Conservation (phyloP, 2,113 vertebrate species). For the Bubo bubo region DNA sequence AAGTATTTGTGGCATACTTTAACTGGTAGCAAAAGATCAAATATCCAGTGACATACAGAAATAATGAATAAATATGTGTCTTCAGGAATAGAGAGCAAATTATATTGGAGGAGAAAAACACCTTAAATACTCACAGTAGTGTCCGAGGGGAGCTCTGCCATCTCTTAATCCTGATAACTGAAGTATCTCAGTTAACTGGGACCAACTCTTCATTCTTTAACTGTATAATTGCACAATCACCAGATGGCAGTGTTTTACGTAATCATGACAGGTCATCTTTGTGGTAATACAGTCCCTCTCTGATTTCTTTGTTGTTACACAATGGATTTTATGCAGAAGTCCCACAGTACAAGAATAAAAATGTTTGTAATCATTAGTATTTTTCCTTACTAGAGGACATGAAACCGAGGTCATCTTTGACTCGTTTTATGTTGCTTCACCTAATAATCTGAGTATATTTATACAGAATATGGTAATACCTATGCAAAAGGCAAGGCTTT, state of each 20-base stretch:
- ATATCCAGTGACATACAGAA: background rate
- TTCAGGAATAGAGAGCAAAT: background rate
- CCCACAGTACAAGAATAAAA: background rate
- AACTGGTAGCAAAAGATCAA: background rate
- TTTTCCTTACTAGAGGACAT: background rate
- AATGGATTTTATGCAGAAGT: background rate
- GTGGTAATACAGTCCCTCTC: background rate
- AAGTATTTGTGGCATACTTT: background rate
- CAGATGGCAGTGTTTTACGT: constrained; percentile 41
- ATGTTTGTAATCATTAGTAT: background rate
- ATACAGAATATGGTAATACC: background rate
- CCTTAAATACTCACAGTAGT: background rate
- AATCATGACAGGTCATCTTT: background rate
- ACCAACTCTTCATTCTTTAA: background rate
- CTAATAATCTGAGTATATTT: background rate
- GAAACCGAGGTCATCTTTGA: background rate
- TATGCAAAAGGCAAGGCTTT: background rate
- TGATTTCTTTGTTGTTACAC: background rate
- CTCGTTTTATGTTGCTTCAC: background rate
- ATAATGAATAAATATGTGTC: background rate
- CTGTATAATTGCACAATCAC: background rate
- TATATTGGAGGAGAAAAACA: background rate
- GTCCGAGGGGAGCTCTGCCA: background rate
- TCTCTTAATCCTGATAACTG: background rate
- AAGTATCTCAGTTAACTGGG: background rate